Percentiles rank a stretch among this genome's conserved stretches.
Conservation (phyloP, 2,113 vertebrate genomes). For the Scatophagus argus region DNA sequence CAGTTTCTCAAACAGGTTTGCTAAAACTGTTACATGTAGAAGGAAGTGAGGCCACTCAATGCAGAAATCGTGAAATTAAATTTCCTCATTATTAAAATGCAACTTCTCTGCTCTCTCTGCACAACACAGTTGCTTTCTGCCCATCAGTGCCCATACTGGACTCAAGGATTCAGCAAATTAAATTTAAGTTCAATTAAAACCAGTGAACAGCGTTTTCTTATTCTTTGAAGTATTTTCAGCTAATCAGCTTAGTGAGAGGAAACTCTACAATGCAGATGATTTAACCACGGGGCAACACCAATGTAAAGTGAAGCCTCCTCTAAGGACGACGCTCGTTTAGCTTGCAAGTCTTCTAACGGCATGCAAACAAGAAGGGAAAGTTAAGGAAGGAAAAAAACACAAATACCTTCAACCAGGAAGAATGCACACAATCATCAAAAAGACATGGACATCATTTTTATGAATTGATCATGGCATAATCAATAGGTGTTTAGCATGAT, state of each 20-base stretch:
- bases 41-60: background rate
- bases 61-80: background rate
- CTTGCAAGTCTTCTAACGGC: background rate
- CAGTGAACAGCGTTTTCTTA: background rate
- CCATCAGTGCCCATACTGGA: background rate
- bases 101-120: background rate
- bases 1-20: background rate
- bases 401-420: background rate
- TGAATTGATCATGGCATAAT: background rate
- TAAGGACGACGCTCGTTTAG: background rate
- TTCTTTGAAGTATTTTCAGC: background rate
- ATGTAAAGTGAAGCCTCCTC: background rate
- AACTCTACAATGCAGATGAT: background rate
- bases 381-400: background rate
- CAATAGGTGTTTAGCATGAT: background rate
- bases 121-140: background rate
- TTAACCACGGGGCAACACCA: background rate
- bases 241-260: background rate
- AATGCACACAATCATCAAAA: background rate
- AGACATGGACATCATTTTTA: background rate
- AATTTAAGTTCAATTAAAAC: background rate
- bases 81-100: background rate
- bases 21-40: background rate
- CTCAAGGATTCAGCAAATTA: background rate
- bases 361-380: conserved; percentile 13